Percentiles rank a stretch among this genome's conserved stretches.
Evolutionary conservation across 2,888 invertebrate genomes (phyloP).

Genomic region (Ferdinandea cuprea): DNA sequence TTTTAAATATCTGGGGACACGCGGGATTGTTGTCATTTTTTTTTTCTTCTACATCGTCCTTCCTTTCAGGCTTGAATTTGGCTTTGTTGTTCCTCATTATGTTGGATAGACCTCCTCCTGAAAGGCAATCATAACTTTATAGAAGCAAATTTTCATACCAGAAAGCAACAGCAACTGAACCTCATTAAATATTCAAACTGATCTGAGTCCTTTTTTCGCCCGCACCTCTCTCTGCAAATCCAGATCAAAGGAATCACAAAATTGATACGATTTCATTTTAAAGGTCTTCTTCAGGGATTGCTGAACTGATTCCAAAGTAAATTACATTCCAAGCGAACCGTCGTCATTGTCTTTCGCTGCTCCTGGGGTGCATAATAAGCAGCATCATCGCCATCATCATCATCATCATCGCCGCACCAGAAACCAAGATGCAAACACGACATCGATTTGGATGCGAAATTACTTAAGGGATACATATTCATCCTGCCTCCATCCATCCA

Average conservation of each 20-base stretch:
- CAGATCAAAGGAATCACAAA: conserved; percentile 67
- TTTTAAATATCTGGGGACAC: too few species aligned
- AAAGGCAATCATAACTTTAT: too few species aligned
- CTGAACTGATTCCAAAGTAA: conserved; percentile 46
- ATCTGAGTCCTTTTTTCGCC: conserved; percentile 17
- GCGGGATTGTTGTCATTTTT: too few species aligned
- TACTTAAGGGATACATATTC: conserved; percentile 71
- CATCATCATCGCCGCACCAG: conserved; percentile 12
- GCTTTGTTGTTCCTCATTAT: too few species aligned
- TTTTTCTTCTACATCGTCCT: too few species aligned
- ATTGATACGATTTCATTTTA: conserved; percentile 65
- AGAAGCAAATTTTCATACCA: too few species aligned
- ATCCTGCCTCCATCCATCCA: conserved; percentile 29
- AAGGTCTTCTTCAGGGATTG: conserved; percentile 33
- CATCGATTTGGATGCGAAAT: conserved; percentile 57
- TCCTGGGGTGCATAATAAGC: conserved; percentile 50
- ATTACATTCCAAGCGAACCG: conserved; percentile 57
- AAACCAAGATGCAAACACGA: conserved; percentile 62
- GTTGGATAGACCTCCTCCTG: too few species aligned
- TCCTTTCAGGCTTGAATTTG: too few species aligned
- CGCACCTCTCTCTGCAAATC: conserved; percentile 35
- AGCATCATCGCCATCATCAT: conserved; percentile 34
- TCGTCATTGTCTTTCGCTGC: conserved; percentile 13
- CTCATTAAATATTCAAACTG: too few species aligned
- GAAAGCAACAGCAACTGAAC: neutral